phyloP scores from a whole-genome alignment of 2,797 vertebrate species.

The Brachymystax lenok region DNA sequence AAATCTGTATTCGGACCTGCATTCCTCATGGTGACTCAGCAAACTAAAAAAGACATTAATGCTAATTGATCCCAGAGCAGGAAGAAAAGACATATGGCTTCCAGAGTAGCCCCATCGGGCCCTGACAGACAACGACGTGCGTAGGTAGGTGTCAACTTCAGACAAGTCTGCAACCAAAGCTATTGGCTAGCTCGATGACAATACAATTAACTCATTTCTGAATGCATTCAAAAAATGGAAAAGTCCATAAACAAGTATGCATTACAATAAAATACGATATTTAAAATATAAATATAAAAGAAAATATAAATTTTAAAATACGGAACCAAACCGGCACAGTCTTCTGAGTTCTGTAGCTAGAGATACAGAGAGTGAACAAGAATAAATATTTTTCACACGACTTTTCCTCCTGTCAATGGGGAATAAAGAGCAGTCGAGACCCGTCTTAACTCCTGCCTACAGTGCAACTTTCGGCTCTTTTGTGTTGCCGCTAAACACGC shows the following conservation, averaged over 20 bases:
- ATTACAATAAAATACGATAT: too few relatives aligned
- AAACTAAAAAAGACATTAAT: background rate
- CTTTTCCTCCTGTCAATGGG: background rate
- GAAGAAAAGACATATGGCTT: background rate
- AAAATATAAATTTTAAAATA: too few relatives aligned
- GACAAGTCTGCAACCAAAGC: background rate
- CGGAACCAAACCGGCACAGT: background rate
- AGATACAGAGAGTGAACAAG: background rate
- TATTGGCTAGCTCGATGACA: background rate
- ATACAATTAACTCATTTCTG: too few relatives aligned
- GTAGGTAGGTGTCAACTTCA: background rate
- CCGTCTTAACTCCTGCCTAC: too few relatives aligned
- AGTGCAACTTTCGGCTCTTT: background rate
- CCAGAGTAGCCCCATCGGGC: background rate
- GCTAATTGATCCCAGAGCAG: background rate
- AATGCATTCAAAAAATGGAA: too few relatives aligned
- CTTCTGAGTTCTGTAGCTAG: background rate
- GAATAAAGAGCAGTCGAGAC: background rate
- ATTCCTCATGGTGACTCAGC: background rate
- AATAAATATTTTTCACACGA: background rate
- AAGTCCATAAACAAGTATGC: too few relatives aligned
- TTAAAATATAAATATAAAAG: too few relatives aligned
- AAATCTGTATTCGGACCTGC: background rate
- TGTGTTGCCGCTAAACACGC: background rate
- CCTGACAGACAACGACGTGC: background rate